Evolutionary conservation across 2,797 vertebrate species (phyloP).

Genomic region (Chloroceryle amazona): DNA sequence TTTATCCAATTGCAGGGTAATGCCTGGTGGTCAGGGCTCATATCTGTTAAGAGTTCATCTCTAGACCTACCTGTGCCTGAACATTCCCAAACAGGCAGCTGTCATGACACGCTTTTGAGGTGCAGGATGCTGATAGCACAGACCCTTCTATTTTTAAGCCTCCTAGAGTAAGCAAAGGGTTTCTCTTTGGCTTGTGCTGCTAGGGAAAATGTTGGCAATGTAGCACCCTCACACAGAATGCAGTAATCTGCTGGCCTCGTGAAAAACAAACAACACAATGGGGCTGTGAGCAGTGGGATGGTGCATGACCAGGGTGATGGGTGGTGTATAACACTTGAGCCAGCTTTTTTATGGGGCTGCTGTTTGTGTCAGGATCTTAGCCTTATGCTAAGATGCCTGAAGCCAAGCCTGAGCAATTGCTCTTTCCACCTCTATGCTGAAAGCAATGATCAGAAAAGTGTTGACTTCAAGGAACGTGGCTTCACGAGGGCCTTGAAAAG

Average conservation of each 20-base stretch:
- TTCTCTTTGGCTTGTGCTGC: not conserved
- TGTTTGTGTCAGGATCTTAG: not conserved
- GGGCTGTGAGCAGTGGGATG: not conserved
- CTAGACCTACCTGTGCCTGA: not conserved
- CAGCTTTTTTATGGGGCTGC: not conserved
- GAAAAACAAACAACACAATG: not conserved
- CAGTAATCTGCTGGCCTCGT: not conserved
- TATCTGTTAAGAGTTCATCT: not conserved
- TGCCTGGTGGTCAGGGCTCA: not conserved
- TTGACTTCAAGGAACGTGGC: not conserved
- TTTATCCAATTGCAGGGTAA: not conserved
- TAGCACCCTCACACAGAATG: not conserved
- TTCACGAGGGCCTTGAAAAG: not conserved
- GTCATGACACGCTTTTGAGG: not conserved
- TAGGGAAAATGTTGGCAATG: accelerated
- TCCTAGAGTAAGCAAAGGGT: not conserved
- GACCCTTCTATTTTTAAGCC: not conserved
- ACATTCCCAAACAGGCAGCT: not conserved
- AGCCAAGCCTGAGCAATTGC: not conserved
- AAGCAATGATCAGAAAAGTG: not conserved
- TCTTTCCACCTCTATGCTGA: not conserved
- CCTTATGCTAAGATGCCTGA: not conserved
- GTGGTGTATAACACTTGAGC: accelerated
- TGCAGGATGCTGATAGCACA: not conserved
- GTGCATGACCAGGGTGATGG: not conserved